Base-by-base conservation (phyloP, 2,888 invertebrate genomes). In the Tiliacea aurago region DNA sequence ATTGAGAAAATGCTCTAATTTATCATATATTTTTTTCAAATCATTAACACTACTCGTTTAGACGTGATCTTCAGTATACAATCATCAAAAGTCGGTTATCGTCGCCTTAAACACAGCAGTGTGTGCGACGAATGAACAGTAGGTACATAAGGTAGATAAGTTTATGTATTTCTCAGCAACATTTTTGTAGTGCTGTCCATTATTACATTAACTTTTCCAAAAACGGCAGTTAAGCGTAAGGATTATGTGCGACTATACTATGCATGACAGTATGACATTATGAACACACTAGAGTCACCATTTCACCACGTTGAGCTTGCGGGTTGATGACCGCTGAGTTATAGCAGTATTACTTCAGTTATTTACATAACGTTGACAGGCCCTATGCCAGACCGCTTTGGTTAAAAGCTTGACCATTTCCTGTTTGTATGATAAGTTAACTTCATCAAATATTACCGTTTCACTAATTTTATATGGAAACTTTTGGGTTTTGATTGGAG, bases 281-380 rank as follows among this genome's bases (percentile, higher is more conserved):
- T 20, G 37, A 15, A 7, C 9, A 11, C 15, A n/a, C 51, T 58
- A 62, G 51, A 49, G 59, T 33, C 56, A 47, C 20, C 49, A 56
- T 64, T 76, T 55, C 13, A 61, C 55, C 37, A 62, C 55, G 55
- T 37, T 76, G 4, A 23, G 55, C 55, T 13, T 11, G 13, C 68
- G 61, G 69, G 82, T 76, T 61, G 68, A 65, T 65, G 77, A 81
- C 78, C 82, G 49, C 77, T 28, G 33, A 33, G 61, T 23, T 79
- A 68, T 47, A 65, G 61, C 67, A 56, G 65, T 83, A n/a, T n/a
- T n/a, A 63, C 56, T 49, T 80, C n/a, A 43, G 18, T 10, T 70
- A 83, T 78, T 73, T 61, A 70, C 73, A 73, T 78, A 78, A 61
- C 79, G 73, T 53, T 75, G 67, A 73, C 81, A 66, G 62, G 62